These are phyloP conservation scores for Drosophila fungiperda DNA, from an alignment of 2,888 invertebrate species.

Conservation along the genomic window DNA sequence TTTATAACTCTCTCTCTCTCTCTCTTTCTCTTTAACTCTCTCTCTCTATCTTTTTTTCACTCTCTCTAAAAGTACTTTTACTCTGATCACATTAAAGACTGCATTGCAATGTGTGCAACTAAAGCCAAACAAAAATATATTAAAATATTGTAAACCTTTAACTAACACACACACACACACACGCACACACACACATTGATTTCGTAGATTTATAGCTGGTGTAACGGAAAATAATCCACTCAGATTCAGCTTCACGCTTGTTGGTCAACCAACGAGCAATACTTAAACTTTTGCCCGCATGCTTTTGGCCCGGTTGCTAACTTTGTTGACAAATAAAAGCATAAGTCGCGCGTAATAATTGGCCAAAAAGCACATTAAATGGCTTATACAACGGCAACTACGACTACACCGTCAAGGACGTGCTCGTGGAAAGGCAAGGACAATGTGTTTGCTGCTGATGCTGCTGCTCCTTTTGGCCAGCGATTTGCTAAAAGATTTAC, in stretches of 20 bases:
- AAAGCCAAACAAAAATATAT: constrained; percentile 9
- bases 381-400: constrained; percentile 55
- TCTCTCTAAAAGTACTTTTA: not conserved
- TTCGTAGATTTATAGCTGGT: constrained; percentile 32
- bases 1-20: too few species aligned
- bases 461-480: constrained; percentile 1
- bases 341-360: constrained; percentile 80
- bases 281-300: constrained; percentile 7
- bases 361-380: constrained; percentile 78
- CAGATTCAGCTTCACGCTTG: constrained; percentile 55
- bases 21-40: not conserved
- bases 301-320: constrained; percentile 25
- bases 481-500: constrained; percentile 76
- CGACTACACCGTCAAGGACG: constrained; percentile 45
- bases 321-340: constrained; percentile 80
- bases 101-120: constrained; percentile 31
- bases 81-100: not conserved
- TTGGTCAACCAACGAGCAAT: constrained; percentile 53
- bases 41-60: too few species aligned
- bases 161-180: not conserved
- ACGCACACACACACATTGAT: constrained; percentile 5
- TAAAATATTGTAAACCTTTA: constrained; percentile 15
- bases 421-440: constrained; percentile 35
- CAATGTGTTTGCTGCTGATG: constrained; percentile 21
- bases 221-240: constrained; percentile 46